These are phyloP conservation scores for Drosophila borealis DNA, from an alignment of 2,888 invertebrate genomes.

Conservation along the genomic window DNA sequence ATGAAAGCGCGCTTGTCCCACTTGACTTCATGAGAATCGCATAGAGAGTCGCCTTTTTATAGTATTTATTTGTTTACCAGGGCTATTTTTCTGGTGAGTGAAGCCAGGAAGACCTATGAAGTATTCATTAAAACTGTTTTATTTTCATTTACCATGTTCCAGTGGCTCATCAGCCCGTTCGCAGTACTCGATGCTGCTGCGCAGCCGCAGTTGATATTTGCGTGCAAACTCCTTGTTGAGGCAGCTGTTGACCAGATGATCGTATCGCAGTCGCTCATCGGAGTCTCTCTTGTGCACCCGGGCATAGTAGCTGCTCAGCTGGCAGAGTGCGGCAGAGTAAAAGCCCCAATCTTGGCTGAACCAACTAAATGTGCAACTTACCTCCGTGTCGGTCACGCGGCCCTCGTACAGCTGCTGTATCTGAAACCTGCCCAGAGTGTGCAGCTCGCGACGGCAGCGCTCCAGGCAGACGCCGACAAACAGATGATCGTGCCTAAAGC, in stretches of 20 bases:
- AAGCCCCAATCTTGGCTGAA: background rate
- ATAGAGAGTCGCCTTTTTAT: too few relatives aligned
- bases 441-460: constrained; percentile 58
- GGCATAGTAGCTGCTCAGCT: constrained; percentile 70
- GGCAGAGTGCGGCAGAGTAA: background rate
- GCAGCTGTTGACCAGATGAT: constrained; percentile 73
- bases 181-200: constrained; percentile 80
- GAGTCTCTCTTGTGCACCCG: constrained; percentile 66
- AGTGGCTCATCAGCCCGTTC: constrained; percentile 50
- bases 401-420: constrained; percentile 51
- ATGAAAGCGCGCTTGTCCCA: too few relatives aligned
- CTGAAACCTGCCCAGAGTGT: constrained; percentile 40
- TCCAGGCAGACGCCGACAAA: constrained; percentile 80
- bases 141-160: constrained; percentile 51
- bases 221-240: constrained; percentile 65
- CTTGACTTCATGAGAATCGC: too few relatives aligned
- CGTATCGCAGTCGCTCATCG: constrained; percentile 65
- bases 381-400: constrained; percentile 50
- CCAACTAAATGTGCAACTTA: constrained; percentile 10
- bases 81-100: too few relatives aligned
- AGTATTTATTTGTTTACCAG: too few relatives aligned
- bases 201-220: constrained; percentile 60
- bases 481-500: constrained; percentile 76
- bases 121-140: too few relatives aligned
- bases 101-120: too few relatives aligned